Evolutionary conservation across 2,797 vertebrate species (phyloP).

Genomic region (Nyctibius grandis): DNA sequence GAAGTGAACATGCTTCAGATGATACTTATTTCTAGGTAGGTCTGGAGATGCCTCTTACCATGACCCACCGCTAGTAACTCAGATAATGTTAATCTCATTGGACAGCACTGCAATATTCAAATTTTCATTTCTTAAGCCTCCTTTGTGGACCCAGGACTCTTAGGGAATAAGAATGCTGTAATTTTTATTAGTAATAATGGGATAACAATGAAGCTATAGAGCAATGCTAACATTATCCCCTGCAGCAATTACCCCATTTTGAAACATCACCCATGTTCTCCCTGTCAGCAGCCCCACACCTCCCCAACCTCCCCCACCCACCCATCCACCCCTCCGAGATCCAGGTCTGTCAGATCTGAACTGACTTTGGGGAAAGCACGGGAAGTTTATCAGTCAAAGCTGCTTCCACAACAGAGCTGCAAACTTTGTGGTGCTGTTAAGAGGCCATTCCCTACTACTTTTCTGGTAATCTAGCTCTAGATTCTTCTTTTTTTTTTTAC

Average conservation of each 20-base stretch:
- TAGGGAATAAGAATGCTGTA: background rate
- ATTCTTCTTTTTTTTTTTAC: background rate
- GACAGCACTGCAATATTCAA: background rate
- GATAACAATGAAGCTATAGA: background rate
- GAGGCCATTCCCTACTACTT: background rate
- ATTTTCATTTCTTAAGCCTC: background rate
- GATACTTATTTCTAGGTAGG: background rate
- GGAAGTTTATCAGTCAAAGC: background rate
- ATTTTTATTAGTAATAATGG: background rate
- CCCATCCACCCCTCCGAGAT: background rate
- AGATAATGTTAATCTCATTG: background rate
- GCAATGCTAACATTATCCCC: background rate
- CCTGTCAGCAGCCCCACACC: background rate
- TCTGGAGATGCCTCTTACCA: background rate
- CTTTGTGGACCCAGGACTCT: background rate
- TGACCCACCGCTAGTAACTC: background rate
- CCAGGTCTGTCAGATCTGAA: background rate
- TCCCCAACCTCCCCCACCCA: background rate
- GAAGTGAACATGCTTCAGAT: background rate
- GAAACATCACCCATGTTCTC: rapidly evolving
- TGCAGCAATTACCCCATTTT: background rate
- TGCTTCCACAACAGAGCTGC: background rate
- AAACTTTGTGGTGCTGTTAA: background rate
- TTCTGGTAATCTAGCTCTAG: background rate
- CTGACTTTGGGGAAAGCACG: background rate